Evolutionary conservation across 1,140 invertebrate species (phyloP), one percentile per base, ranked within the genome.

Genomic region (Dinothrombium tinctorium): DNA sequence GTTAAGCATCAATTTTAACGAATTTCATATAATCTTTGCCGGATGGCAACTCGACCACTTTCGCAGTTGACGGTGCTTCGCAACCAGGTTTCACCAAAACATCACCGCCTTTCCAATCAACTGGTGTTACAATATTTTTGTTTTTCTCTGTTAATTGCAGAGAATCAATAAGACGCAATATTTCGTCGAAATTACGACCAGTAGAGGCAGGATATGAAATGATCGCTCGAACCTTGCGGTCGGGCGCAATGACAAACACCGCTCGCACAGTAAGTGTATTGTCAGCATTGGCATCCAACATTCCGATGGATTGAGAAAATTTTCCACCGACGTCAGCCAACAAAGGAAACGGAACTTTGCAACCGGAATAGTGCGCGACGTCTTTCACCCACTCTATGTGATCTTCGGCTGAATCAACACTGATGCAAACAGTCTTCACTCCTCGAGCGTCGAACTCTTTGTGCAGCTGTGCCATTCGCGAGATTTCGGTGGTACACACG

Each of bases 401-500:
- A 33, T 72, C 74, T n/a, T 76, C 63, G 0, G 81, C 69, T 33
- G 65, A 65, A 59, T 98, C 82, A 57, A 81, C 86, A 0, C 89
- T 95, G 15, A 95, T 54, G 0, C 83, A 87, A 54, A 92, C 77
- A 2, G 89, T 61, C 63, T 95, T 94, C 0, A 90, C 74, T 49
- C 73, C 71, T 2, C 87, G 65, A 50, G 75, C 76, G 21, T 66
- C 54, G 57, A 96, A 96, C 52, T 82, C 68, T 0, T 69, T 66
- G 9, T 65, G 55, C 46, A 84, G 64, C 26, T 78, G 68, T 2
- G 76, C 74, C 36, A 81, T 69, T 29, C 71, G 59, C 6, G 75
- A 80, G 43, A 92, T 57, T 59, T 92, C 84, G 0, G 86, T 92
- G 8, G 84, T 90, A 54, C 86, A 89, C 0, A 92, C 84, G 12